Conservation (phyloP, 2,797 vertebrate species). For the Smutsia temminckii region DNA sequence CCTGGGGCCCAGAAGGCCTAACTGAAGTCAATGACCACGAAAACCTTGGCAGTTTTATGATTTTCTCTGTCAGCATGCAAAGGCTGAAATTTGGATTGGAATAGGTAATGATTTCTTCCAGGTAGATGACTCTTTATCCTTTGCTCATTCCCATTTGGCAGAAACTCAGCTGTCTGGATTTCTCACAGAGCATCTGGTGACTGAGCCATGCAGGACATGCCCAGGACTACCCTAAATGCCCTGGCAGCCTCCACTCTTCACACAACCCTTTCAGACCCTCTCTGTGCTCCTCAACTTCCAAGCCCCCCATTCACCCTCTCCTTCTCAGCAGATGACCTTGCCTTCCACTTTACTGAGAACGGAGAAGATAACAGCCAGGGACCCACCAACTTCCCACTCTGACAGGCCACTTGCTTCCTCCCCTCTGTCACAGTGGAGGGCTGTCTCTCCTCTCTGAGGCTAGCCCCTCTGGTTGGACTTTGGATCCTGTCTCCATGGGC, state of each 20-base stretch:
- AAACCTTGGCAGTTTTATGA: not conserved
- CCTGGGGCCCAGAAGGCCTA: not conserved
- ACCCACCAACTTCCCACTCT: not conserved
- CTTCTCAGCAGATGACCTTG: not conserved
- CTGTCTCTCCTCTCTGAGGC: no score
- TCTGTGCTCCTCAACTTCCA: not conserved
- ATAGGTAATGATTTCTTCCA: not conserved
- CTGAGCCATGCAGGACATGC: not conserved
- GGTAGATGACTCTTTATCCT: not conserved
- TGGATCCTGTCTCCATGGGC: not conserved
- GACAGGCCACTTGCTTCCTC: not conserved
- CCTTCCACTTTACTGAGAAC: not conserved
- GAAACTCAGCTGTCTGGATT: not conserved
- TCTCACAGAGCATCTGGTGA: not conserved
- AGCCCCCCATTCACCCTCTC: not conserved
- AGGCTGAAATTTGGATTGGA: not conserved
- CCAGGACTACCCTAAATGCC: no score
- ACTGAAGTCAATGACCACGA: not conserved
- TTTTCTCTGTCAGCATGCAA: not conserved
- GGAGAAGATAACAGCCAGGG: not conserved
- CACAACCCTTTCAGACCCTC: not conserved
- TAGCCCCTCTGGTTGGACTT: not conserved
- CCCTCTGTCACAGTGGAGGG: not conserved
- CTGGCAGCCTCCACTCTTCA: not conserved
- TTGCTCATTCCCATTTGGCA: not conserved